A percentile compares a stretch with the other conserved stretches of the same genome.
phyloP scores from a whole-genome alignment of 2,888 invertebrate genomes.

The Polydrusus cervinus region DNA sequence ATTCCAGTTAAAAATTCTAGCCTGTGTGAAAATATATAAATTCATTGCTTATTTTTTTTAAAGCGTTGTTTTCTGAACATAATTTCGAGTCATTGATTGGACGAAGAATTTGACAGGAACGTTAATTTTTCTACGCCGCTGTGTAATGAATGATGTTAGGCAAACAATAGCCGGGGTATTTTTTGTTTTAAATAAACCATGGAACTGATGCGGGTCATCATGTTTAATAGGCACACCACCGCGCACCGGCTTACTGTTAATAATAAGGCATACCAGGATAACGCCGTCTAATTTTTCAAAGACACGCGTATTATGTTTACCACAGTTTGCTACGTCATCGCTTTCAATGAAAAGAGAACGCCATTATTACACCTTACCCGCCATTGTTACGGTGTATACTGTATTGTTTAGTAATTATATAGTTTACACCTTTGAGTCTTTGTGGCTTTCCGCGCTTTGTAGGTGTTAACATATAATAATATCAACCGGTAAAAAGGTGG shows the following conservation, averaged over 20 bases:
- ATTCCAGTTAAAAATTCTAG: too few relatives aligned
- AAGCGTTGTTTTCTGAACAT: too few relatives aligned
- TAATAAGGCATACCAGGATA: constrained; percentile 26
- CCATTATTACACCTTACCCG: constrained; percentile 36
- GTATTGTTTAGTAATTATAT: constrained; percentile 47
- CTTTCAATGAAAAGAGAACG: constrained; percentile 41
- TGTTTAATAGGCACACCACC: constrained; percentile 43
- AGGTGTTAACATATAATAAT: constrained; percentile 33
- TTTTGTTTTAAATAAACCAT: constrained; percentile 8
- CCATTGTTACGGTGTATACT: constrained; percentile 32
- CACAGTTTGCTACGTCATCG: constrained; percentile 44
- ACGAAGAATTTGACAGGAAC: too few relatives aligned
- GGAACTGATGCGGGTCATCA: constrained; percentile 40
- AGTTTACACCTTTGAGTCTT: constrained; percentile 42
- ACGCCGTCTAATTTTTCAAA: constrained; percentile 32
- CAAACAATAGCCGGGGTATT: constrained; percentile 15
- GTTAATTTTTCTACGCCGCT: background rate
- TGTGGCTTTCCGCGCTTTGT: constrained; percentile 25
- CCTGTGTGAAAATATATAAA: too few relatives aligned
- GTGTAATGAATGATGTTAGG: background rate
- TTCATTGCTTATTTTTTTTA: too few relatives aligned
- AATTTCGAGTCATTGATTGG: too few relatives aligned
- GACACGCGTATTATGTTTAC: constrained; percentile 49
- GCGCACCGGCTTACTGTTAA: constrained; percentile 30
- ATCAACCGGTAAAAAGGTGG: background rate